Evolutionary conservation across 1,140 invertebrate species (phyloP), one percentile per base, ranked within the genome.

Genomic region (Drosophila arizonae): DNA sequence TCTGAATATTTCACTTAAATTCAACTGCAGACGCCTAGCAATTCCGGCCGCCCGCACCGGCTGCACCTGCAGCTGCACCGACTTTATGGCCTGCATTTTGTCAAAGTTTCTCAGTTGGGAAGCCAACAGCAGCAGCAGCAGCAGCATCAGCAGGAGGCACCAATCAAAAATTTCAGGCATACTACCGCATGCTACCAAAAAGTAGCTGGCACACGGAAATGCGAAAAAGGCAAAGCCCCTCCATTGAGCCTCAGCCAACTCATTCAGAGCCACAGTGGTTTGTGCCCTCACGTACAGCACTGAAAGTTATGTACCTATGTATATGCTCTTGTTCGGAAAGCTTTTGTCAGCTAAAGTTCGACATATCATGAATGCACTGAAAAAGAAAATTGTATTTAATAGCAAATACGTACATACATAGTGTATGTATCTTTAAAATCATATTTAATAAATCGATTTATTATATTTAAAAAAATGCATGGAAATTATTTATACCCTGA

Each of bases 1-100:
- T 41, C 58, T 51, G 58, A 51, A 70, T 55, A 56, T 70, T 70
- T 63, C 60, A 70, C 51, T 55, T 39, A 56, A 63, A 48, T 54
- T 33, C n/a, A 15, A n/a, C 28, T 33, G 15, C 52, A 36, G 30
- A 33, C 28, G 15, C 30, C 8, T 10, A 50, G 24, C 21, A 13
- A 50, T 50, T 10, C 48, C 11, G 21, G 48, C 21, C 48, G 21
- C 21, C 48, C 21, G 10, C 48, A 24, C 10, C 15, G 6, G n/a
- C 6, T 4, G 21, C 48, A 33, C 11, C 43, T 15, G n/a, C 6
- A 5, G 21, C 48, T 43, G 15, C 48, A 4, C 17, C n/a, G 46
- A 51, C 26, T 46, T 26, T 63, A 28, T 63, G 58, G 50, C 46
- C 50, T 54, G 56, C 39, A 69, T 46, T 69, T 62, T 63, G 50